Percentiles rank a stretch among this genome's conserved stretches.
Conservation (phyloP, 2,113 vertebrate genomes). For the Reinhardtius hippoglossoides region DNA sequence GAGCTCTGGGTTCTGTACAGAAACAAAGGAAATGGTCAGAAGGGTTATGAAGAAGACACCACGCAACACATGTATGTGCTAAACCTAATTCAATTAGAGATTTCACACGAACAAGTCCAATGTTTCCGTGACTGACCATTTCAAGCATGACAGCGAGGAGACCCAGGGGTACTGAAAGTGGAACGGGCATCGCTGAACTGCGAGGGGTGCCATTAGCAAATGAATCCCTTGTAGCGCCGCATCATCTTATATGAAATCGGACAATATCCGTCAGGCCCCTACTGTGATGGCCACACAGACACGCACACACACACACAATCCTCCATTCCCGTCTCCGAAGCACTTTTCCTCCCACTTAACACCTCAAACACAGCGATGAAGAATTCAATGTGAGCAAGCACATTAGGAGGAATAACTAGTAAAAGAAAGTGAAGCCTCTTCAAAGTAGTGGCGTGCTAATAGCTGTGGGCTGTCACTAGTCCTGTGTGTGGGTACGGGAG, state of each 20-base stretch:
- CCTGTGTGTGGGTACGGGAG: slow-evolving; percentile 72
- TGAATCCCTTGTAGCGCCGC: slow-evolving; percentile 51
- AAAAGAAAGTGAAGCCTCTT: slow-evolving; percentile 81
- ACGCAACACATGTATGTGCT: not conserved
- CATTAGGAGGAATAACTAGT: slow-evolving; percentile 81
- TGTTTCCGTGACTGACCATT: slow-evolving; percentile 31
- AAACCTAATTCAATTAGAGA: slow-evolving; percentile 31
- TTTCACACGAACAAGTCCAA: slow-evolving; percentile 26
- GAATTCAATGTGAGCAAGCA: slow-evolving; percentile 75
- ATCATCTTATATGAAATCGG: slow-evolving; percentile 70
- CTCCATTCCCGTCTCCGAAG: slow-evolving; percentile 67
- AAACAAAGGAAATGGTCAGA: slow-evolving; percentile 43
- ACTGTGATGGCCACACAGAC: slow-evolving; percentile 60
- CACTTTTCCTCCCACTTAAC: slow-evolving; percentile 78
- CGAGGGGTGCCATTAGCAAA: slow-evolving; percentile 67
- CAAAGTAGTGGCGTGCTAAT: slow-evolving; percentile 81
- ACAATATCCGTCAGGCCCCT: slow-evolving; percentile 74
- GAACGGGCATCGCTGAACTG: slow-evolving; percentile 31
- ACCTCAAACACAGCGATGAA: slow-evolving; percentile 71
- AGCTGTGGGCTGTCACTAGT: slow-evolving; percentile 82
- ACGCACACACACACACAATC: slow-evolving; percentile 31
- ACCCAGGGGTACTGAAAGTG: slow-evolving; percentile 25
- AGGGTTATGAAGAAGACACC: slow-evolving; percentile 20
- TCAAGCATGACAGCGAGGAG: slow-evolving; percentile 26
- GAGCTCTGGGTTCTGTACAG: slow-evolving; percentile 55